Base-by-base conservation (phyloP, 2,113 vertebrate species). In the Centropus unirufus region DNA sequence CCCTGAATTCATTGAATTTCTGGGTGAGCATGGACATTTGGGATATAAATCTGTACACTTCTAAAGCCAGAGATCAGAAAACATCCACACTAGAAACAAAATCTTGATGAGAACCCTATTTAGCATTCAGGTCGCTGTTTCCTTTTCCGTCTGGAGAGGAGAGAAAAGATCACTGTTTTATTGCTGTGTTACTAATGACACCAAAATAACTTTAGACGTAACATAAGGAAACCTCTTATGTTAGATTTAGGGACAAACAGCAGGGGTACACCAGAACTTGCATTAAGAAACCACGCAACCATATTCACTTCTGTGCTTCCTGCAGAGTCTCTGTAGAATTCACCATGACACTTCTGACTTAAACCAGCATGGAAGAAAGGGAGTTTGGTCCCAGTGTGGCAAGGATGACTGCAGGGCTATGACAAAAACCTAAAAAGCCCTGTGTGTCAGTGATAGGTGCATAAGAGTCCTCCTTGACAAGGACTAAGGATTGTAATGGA, bases 1-100 rank as follows among this genome's bases (percentile, higher is more conserved):
- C 83, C 52, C 77, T 66, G 73, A 94, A 87, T 94, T 87, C 76
- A 89, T 27, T 96, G 95, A 90, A 74, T 95, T 96, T 89, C 91
- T 94, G 89, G 87, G 84, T 91, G 70, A 95, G 47, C 57, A 32
- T 29, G 82, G 87, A 93, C 87, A 58, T 92, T 85, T 8, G n/a
- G 55, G 77, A 72, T 61, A 75, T 64, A 90, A 91, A 87, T 89
- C 34, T 75, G 57, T 93, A 80, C 2, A 2, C 16, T 90, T 87
- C 66, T 74, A 66, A 90, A 93, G 61, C 64, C 5, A 2, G 76
- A 75, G 36, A 83, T 54, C 67, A 46, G 69, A 80, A 96, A 88
- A 55, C 21, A 70, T 63, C 66, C 59, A 90, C 86, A 66, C 22
- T 36, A 86, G 67, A 89, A 91, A 83, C 14, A 87, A 7, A 29